Conservation (phyloP, 2,797 vertebrate genomes). For the Loriculus beryllinus region DNA sequence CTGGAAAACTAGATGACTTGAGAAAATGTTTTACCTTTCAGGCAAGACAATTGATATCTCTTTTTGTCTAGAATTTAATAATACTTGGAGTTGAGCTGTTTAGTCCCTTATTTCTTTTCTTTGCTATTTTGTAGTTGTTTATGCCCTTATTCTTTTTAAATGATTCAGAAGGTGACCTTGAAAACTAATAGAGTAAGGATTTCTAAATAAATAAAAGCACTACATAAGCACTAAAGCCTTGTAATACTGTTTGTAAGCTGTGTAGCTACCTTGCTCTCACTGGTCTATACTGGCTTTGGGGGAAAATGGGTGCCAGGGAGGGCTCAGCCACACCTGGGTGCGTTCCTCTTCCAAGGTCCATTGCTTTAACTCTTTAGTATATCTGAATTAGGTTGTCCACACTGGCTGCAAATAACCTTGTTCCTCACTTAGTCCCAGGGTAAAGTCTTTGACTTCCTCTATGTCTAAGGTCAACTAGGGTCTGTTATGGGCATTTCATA, state of each 20-base stretch:
- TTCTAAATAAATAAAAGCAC: not conserved
- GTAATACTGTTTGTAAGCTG: not conserved
- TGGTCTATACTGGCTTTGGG: accelerated
- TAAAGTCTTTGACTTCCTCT: not conserved
- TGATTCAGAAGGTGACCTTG: not conserved
- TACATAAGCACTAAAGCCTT: not conserved
- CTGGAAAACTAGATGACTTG: not conserved
- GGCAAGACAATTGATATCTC: not conserved
- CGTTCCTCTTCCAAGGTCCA: not conserved
- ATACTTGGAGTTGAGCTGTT: not conserved
- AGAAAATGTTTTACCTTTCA: not conserved
- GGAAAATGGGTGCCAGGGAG: not conserved
- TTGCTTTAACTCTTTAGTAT: not conserved
- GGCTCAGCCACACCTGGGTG: not conserved
- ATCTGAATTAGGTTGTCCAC: not conserved
- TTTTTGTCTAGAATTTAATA: not conserved
- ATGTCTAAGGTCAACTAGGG: not conserved
- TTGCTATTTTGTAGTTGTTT: not conserved
- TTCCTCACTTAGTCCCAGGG: not conserved
- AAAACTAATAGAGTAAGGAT: not conserved
- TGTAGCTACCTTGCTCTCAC: not conserved
- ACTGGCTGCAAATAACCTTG: not conserved
- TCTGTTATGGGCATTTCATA: not conserved
- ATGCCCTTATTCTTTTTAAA: not conserved
- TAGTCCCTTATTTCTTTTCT: not conserved